A percentile compares a stretch with the other conserved stretches of the same genome.
These are phyloP conservation scores for Chionodraco myersi DNA, from an alignment of 2,113 vertebrate genomes.

Conservation along the genomic window DNA sequence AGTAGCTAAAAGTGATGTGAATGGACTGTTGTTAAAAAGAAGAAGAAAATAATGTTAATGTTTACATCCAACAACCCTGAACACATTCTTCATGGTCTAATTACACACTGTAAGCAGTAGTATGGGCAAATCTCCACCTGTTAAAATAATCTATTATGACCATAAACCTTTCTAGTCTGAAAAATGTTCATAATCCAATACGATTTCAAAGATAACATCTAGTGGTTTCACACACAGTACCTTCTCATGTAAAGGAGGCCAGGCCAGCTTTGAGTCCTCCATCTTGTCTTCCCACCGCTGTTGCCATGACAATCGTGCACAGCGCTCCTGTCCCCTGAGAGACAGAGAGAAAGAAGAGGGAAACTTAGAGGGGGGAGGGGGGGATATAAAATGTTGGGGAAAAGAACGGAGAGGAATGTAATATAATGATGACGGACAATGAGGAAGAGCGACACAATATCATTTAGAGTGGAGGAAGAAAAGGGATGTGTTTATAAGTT, in stretches of 20 bases:
- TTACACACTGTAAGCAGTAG: background rate
- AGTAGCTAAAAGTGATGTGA: background rate
- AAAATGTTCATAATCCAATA: background rate
- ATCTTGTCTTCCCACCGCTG: slow-evolving; percentile 75
- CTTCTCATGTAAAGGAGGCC: slow-evolving; percentile 64
- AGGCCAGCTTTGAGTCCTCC: slow-evolving; percentile 63
- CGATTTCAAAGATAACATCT: slow-evolving; percentile 51
- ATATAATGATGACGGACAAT: background rate
- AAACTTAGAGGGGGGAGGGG: slow-evolving; percentile 55
- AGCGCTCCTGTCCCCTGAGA: slow-evolving; percentile 71
- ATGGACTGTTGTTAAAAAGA: background rate
- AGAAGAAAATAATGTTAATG: background rate
- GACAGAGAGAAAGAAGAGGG: slow-evolving; percentile 51
- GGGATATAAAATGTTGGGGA: slow-evolving; percentile 26
- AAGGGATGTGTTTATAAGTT: slow-evolving; percentile 17
- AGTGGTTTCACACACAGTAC: slow-evolving; percentile 34
- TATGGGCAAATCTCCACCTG: slow-evolving; percentile 3
- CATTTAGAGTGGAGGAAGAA: slow-evolving; percentile 21
- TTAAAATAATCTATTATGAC: background rate
- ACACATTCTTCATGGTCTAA: background rate
- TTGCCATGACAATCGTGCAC: slow-evolving; percentile 81
- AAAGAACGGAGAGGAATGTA: slow-evolving; percentile 40
- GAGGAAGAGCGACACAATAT: slow-evolving; percentile 5
- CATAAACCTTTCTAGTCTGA: background rate
- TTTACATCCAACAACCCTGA: background rate